Conservation (phyloP, 2,797 vertebrate species). For the Betta splendens region DNA sequence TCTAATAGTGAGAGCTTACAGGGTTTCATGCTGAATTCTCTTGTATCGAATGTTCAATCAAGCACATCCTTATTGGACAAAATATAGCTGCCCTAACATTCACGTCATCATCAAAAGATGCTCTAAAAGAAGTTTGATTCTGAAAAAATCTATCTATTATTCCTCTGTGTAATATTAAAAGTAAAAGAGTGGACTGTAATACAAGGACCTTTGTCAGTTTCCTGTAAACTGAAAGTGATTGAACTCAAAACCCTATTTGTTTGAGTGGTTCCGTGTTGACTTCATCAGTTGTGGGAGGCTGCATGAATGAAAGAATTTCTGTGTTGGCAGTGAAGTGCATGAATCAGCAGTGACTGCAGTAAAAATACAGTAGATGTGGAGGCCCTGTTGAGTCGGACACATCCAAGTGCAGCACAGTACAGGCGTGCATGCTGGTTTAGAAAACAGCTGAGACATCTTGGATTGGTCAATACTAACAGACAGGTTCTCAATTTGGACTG, state of each 20-base stretch:
- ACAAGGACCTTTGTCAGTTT: slow-evolving; percentile 22
- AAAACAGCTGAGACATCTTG: neutral
- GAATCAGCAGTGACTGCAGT: slow-evolving; percentile 62
- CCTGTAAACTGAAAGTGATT: slow-evolving; percentile 30
- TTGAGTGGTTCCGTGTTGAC: slow-evolving; percentile 52
- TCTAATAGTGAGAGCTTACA: slow-evolving; percentile 13
- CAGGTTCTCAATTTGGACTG: too few species aligned
- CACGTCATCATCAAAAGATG: too few species aligned
- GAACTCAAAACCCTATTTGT: slow-evolving; percentile 30
- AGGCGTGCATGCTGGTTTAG: slow-evolving; percentile 1
- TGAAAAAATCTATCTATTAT: too few species aligned
- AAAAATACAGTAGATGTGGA: slow-evolving; percentile 27
- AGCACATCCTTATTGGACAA: too few species aligned
- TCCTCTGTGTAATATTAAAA: too few species aligned
- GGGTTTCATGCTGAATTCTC: slow-evolving; percentile 28
- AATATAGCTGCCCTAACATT: too few species aligned
- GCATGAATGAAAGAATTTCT: slow-evolving; percentile 49
- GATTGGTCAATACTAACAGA: too few species aligned
- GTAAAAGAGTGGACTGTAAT: too few species aligned
- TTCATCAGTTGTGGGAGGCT: slow-evolving; percentile 31
- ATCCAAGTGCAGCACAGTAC: slow-evolving; percentile 19
- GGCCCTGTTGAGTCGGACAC: slow-evolving; percentile 9
- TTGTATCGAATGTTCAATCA: slow-evolving; percentile 29
- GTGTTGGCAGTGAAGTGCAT: slow-evolving; percentile 48
- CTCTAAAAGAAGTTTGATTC: too few species aligned